Evolutionary conservation across 2,797 vertebrate genomes (phyloP).

Genomic region (Nannoperca obscura): DNA sequence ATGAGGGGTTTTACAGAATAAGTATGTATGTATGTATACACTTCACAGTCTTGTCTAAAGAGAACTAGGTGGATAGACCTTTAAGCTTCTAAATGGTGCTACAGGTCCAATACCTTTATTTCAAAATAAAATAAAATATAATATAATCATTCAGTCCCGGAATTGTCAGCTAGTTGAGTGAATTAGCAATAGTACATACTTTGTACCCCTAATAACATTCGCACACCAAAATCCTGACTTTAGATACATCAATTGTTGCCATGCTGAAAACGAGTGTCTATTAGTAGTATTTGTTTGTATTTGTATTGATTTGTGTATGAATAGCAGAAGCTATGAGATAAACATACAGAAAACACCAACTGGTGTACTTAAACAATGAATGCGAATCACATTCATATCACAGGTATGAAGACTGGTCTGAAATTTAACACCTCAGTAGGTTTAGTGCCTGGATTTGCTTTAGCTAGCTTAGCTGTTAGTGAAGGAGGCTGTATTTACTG

Average conservation of each 20-base stretch:
- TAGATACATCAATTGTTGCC: conserved; percentile 14
- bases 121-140: conserved; percentile 3
- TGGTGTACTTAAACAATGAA: conserved; percentile 27
- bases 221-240: conserved; percentile 2
- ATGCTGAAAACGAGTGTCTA: conserved; percentile 2
- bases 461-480: conserved; percentile 48
- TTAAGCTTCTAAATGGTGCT: background rate
- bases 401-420: conserved; percentile 47
- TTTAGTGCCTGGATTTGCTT: conserved; percentile 56
- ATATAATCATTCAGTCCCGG: background rate
- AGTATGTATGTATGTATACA: background rate
- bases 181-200: background rate
- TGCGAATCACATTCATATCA: conserved; percentile 39
- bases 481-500: conserved; percentile 72
- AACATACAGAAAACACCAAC: conserved; percentile 33
- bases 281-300: conserved; percentile 19
- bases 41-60: background rate
- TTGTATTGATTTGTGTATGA: conserved; percentile 43
- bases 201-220: background rate
- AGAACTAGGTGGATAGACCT: background rate
- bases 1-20: background rate
- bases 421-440: conserved; percentile 57
- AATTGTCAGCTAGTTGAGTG: background rate
- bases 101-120: conserved; percentile 6
- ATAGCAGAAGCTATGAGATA: conserved; percentile 20